Base-by-base conservation (phyloP, 2,888 invertebrate species). In the Cetonia aurata region DNA sequence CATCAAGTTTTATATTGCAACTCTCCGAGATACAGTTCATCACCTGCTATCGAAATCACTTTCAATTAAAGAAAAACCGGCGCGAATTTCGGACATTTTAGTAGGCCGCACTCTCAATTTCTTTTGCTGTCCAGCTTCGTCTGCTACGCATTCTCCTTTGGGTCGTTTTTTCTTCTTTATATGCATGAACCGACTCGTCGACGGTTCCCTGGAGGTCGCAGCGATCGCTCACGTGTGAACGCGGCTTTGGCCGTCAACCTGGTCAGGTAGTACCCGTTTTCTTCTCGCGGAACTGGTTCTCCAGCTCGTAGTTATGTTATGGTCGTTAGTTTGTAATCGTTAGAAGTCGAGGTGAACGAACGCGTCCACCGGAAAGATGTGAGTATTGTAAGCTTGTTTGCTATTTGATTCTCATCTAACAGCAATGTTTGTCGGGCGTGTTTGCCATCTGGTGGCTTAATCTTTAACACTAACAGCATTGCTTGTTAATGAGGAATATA, bases 171-270 rank as follows among this genome's bases (percentile, higher is more conserved):
- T 62, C 75, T 74, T 75, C 67, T 53, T 56, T 56, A 25, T 42
- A 50, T 56, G 10, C 59, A 50, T n/a, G 31, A 4, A 13, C 12
- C 33, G 55, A 37, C 13, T 15, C 37, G 15, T 56, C 31, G 55
- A 33, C 33, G 55, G 33, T 25, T 33, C 55, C 37, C 33, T 73
- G 73, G 69, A 60, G 55, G 72, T 73, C 59, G 73, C 60, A 17
- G 17, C 41, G 71, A 62, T 53, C 72, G 62, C 19, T 60, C 71
- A 50, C n/a, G 74, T 75, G 75, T 77, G 69, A 78, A 72, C 60
- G 25, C 59, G 77, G 74, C 77, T 77, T 75, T 75, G 78, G 76
- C 77, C 78, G 71, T 78, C 78, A 78, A 78, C 78, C 77, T 77
- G 78, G 75, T 75, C 77, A 71, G 62, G 50, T 72, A 70, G 41